A percentile compares a stretch with the other conserved stretches of the same genome.
Evolutionary conservation across 1,140 invertebrate species (phyloP).

Genomic region (Reticulitermes speratus): DNA sequence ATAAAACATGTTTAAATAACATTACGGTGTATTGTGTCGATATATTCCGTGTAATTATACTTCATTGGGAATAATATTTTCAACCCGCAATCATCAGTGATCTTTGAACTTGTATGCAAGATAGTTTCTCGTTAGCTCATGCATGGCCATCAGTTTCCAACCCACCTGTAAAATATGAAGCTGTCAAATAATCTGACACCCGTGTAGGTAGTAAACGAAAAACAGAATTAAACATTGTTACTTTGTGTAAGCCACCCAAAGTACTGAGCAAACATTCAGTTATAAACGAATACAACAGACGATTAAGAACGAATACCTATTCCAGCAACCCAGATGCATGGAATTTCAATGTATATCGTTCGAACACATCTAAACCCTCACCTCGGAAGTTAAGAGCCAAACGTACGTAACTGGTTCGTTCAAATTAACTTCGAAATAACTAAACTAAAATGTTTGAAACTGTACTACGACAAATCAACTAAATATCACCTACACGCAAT

Average conservation of each 20-base stretch:
- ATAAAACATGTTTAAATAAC: too few relatives aligned
- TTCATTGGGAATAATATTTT: too few relatives aligned
- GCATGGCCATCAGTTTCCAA: background rate
- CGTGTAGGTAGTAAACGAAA: slow-evolving; percentile 41
- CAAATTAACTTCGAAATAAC: background rate
- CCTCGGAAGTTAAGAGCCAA: background rate
- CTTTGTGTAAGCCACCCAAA: background rate
- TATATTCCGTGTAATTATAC: too few relatives aligned
- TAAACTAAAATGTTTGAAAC: too few relatives aligned
- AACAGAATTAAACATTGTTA: slow-evolving; percentile 16
- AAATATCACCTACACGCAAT: too few relatives aligned
- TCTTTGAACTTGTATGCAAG: background rate
- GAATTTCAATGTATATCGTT: background rate
- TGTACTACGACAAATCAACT: too few relatives aligned
- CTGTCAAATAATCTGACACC: slow-evolving; percentile 49
- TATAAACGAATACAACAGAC: background rate
- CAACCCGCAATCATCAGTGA: background rate
- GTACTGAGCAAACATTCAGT: background rate
- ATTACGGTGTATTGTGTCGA: too few relatives aligned
- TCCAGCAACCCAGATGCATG: background rate
- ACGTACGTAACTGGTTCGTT: background rate
- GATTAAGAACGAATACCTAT: background rate
- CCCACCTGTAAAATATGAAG: slow-evolving; percentile 61
- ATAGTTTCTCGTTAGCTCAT: background rate
- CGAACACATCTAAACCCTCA: background rate